Base-by-base conservation (phyloP, 2,797 vertebrate species). In the Acanthornis magna region DNA sequence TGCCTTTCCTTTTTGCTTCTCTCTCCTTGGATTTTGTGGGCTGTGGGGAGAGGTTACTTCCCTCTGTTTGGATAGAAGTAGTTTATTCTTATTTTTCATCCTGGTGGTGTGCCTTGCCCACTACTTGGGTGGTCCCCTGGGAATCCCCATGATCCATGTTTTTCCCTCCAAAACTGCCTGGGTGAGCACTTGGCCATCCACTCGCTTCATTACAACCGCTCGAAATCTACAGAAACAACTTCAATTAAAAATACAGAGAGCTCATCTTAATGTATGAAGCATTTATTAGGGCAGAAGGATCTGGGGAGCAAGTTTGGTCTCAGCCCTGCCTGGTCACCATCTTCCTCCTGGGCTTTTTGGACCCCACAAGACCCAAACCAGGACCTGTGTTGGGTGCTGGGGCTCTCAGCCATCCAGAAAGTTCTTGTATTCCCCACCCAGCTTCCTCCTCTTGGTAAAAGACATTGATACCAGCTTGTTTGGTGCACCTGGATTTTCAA, bases 81-180 rank as follows among this genome's bases (percentile, higher is more conserved):
- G 63, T 94, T 88, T 61, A 40, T 84, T 83, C 29, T 15, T 29
- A 3, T 19, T 66, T 47, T 84, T 79, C 19, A 3, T 65, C 54
- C 61, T 63, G 9, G 0, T 20, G 1, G 0, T 32, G 63, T 65
- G 34, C 32, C 61, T 16, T 76, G 26, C 17, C 13, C 1, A 0
- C 17, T 91, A 23, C 40, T 53, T 1, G 2, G 32, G 18, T 6
- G 2, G 32, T n/a, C 9, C 16, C 6, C 3, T 43, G 4, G 16
- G 13, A 80, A 23, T 34, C 16, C 8, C 9, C 2, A 0, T 0
- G 7, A 38, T 4, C 61, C 57, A 4, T 3, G 0, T 1, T 27
- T 77, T 71, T 30, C 10, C n/a, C 27, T n/a, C 11, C 13, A n/a
- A 22, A 51, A 20, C 10, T 84, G 36, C 16, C 53, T 3, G 1